phyloP scores from a whole-genome alignment of 2,113 vertebrate genomes.

The Crotophaga sulcirostris region DNA sequence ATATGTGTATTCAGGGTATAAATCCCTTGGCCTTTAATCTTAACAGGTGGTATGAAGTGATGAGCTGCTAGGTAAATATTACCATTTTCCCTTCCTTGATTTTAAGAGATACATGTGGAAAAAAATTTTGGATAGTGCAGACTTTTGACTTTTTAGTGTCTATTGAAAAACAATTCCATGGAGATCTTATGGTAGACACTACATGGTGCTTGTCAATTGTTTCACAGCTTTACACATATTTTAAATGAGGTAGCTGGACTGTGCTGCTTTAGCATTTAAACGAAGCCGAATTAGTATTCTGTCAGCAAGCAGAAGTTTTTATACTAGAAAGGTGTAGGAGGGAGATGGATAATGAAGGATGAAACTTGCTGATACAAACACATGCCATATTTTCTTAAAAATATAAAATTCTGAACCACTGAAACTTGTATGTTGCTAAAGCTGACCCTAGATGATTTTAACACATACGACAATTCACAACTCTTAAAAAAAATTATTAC shows the following conservation, averaged over 20 bases:
- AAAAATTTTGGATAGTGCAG: not conserved
- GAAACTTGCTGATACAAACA: constrained; percentile 61
- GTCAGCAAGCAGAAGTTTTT: constrained; percentile 49
- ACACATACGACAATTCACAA: not conserved
- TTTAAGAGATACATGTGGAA: not conserved
- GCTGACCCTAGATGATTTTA: not conserved
- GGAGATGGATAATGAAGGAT: constrained; percentile 49
- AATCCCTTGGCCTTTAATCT: not conserved
- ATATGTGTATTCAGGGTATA: not conserved
- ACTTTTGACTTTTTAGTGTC: not conserved
- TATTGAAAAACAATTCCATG: constrained; percentile 9
- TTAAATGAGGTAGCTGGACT: constrained; percentile 45
- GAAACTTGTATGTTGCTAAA: not conserved
- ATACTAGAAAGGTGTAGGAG: constrained; percentile 54
- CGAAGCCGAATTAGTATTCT: constrained; percentile 66
- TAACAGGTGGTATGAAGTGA: not conserved
- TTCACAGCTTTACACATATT: constrained; percentile 34
- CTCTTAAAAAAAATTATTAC: not conserved
- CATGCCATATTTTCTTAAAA: constrained; percentile 44
- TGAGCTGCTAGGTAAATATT: not conserved
- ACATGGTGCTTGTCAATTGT: constrained; percentile 30
- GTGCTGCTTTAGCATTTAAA: constrained; percentile 57
- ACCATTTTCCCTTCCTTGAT: not conserved
- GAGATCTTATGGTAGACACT: not conserved
- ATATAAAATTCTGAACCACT: not conserved